phyloP scores from a whole-genome alignment of 2,113 vertebrate species.

The Marmota monax region DNA sequence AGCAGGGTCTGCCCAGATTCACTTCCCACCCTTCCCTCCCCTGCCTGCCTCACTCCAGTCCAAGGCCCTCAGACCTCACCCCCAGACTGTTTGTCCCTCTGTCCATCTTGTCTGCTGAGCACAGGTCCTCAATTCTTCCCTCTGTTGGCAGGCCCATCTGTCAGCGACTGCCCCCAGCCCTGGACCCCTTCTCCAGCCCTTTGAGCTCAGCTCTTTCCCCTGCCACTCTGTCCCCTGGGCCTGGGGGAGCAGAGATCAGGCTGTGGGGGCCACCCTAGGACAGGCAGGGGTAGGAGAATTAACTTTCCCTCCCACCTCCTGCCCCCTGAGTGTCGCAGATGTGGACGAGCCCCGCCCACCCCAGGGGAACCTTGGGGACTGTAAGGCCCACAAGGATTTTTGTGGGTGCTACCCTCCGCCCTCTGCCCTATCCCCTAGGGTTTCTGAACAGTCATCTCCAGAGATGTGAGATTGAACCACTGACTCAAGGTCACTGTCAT shows the following conservation, averaged over 20 bases:
- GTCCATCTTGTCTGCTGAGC: neutral
- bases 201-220: neutral
- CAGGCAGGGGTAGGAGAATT: neutral
- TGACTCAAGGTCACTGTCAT: too few species aligned
- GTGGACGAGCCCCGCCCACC: neutral
- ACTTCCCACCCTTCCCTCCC: neutral
- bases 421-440: rapidly evolving
- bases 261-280: neutral
- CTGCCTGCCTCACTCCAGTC: neutral
- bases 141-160: neutral
- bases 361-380: neutral
- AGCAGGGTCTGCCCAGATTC: neutral
- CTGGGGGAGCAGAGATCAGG: neutral
- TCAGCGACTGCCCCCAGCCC: neutral
- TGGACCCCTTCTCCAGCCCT: neutral
- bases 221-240: rapidly evolving
- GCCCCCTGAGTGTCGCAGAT: neutral
- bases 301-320: neutral
- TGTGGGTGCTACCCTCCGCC: neutral
- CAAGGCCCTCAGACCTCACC: neutral
- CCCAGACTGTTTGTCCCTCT: neutral
- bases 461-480: neutral
- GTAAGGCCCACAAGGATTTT: rapidly evolving
- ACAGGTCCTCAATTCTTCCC: neutral
- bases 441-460: neutral